These are phyloP conservation scores for Stenopsyche tienmushanensis DNA, from an alignment of 1,140 invertebrate species.

Conservation along the genomic window DNA sequence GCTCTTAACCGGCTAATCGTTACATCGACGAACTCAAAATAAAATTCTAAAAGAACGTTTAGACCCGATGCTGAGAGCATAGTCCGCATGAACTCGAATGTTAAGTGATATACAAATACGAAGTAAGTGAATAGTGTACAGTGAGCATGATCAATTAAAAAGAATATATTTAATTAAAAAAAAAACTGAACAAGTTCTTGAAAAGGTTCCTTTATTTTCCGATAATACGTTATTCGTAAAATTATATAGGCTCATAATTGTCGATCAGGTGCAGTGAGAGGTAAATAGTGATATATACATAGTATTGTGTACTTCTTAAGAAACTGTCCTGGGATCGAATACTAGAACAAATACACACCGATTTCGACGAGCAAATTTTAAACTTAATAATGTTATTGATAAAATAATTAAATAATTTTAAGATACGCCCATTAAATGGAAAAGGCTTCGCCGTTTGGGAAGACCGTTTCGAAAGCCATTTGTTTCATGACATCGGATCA, in stretches of 20 bases:
- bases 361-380: neutral
- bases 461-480: too few relatives aligned
- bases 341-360: neutral
- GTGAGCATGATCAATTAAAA: slow-evolving; percentile 23
- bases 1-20: neutral
- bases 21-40: neutral
- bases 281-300: slow-evolving; percentile 24
- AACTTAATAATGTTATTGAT: neutral
- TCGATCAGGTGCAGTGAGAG: slow-evolving; percentile 27
- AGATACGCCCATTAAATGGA: too few relatives aligned
- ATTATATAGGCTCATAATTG: slow-evolving; percentile 3
- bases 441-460: too few relatives aligned
- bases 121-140: slow-evolving; percentile 34
- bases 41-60: neutral
- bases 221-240: slow-evolving; percentile 28
- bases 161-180: neutral
- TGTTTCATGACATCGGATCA: too few relatives aligned
- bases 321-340: neutral
- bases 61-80: neutral
- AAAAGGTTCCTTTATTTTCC: slow-evolving; percentile 38
- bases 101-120: slow-evolving; percentile 18
- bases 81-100: slow-evolving; percentile 8
- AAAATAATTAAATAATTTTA: neutral
- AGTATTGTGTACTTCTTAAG: neutral
- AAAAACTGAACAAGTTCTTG: slow-evolving; percentile 10